Percentiles rank a stretch among this genome's conserved stretches.
These are phyloP conservation scores for Palythoa heliodiscus DNA, from an alignment of 92 coral and sea anemone species.

Conservation along the genomic window DNA sequence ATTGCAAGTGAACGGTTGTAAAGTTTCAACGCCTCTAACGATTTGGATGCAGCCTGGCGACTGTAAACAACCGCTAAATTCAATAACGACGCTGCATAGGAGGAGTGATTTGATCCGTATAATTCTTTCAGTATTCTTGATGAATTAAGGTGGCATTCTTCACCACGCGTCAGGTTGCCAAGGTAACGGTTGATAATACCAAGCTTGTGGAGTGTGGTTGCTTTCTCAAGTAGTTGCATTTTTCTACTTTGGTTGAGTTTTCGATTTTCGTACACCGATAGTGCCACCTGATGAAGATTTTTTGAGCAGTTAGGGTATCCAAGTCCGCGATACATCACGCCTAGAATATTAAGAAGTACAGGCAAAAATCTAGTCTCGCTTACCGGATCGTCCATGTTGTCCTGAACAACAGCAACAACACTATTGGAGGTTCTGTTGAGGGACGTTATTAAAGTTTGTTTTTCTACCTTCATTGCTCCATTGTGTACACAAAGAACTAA, in stretches of 20 bases:
- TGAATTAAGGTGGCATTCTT: conserved; percentile 59
- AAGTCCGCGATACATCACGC: conserved; percentile 67
- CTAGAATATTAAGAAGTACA: conserved; percentile 65
- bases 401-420: conserved; percentile 17
- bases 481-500: conserved; percentile 60
- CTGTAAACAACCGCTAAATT: conserved; percentile 81
- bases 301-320: conserved; percentile 70
- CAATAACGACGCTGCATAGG: conserved; percentile 66
- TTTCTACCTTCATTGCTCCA: conserved; percentile 58
- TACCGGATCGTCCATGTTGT: not conserved
- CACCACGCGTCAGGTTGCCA: conserved; percentile 59
- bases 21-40: conserved; percentile 47
- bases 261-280: not conserved
- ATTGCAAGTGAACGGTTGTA: conserved; percentile 68
- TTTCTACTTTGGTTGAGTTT: not conserved
- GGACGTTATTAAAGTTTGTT: conserved; percentile 40
- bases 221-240: conserved; percentile 36
- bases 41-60: conserved; percentile 47
- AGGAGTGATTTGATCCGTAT: conserved; percentile 53
- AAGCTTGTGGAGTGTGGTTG: conserved; percentile 77
- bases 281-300: conserved; percentile 69
- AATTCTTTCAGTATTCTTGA: conserved; percentile 54
- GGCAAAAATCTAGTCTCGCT: conserved; percentile 8
- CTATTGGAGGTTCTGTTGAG: conserved; percentile 47
- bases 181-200: conserved; percentile 82